Base-by-base conservation (phyloP, 2,797 vertebrate species). In the Cephalopachus bancanus region DNA sequence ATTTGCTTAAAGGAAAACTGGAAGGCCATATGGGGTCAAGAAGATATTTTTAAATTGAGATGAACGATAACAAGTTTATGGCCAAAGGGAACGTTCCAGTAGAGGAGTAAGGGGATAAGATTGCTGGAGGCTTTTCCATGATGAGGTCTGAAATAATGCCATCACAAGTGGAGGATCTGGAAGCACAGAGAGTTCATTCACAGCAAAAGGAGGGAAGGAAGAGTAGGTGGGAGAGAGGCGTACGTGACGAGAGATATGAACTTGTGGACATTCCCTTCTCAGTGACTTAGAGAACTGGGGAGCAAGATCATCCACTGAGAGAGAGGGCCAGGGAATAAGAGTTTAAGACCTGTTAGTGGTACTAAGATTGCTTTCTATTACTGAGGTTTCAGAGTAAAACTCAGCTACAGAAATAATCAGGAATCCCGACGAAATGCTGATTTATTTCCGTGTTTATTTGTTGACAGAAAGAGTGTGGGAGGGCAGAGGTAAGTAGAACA, bases 21-120 rank as follows among this genome's bases (percentile, higher is more conserved):
- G 20, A 75, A 71, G 30, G 10, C 16, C 37, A 10, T 26, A 12
- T 37, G 55, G 69, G 49, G 17, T 72, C 60, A 69, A 57, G 72
- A 84, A 33, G 49, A 26, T 60, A n/a, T 86, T 87, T 85, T 75
- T 93, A 89, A 74, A n/a, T 69, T 65, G 69, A 92, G 17, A 80
- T 76, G 81, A 78, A 55, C 81, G 57, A 30, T 4, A 81, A 44
- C 62, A 78, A 44, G 24, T 55, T 85, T 67, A 30, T 55, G 3
- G 62, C 67, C 59, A 57, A 49, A 67, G 59, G 19, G 15, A 59
- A 64, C 30, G 74, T 33, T 64, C 62, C 28, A 8, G 28, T 22
- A 26, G 62, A 81, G 51, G n/a, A 15, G 28, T 14, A 17, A 74
- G 33, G 16, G 55, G 76, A 71, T 28, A 87, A 7, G 20, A 16